These are phyloP conservation scores for Microcaecilia unicolor DNA, from an alignment of 2,797 vertebrate genomes.

Conservation along the genomic window DNA sequence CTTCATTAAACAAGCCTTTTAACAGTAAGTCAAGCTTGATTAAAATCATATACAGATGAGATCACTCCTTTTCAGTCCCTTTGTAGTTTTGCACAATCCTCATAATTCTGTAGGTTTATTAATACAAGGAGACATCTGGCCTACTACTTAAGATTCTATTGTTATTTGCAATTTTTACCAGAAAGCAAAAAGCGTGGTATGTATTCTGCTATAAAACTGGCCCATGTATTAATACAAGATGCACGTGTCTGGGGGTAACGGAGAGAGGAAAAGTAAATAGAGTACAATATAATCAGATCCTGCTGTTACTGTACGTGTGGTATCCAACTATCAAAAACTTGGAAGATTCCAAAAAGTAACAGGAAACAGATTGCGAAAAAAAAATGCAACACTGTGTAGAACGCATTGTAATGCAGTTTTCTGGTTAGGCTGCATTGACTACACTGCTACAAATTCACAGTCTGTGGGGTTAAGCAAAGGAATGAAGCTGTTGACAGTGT, in stretches of 20 bases:
- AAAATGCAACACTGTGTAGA: no score
- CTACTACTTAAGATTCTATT: conserved; percentile 20
- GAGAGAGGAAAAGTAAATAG: conserved; percentile 3
- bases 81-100: conserved; percentile 27
- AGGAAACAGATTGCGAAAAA: no score
- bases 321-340: conserved; percentile 4
- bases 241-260: conserved; percentile 12
- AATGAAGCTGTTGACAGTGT: no score
- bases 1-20: conserved; percentile 43
- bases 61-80: conserved; percentile 36
- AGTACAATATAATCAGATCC: background rate
- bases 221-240: conserved; percentile 10
- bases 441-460: no score
- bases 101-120: conserved; percentile 34
- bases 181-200: conserved; percentile 18
- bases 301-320: background rate
- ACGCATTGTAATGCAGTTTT: no score
- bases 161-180: conserved; percentile 25
- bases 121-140: conserved; percentile 25
- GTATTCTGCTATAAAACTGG: conserved; percentile 25
- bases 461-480: no score
- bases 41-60: conserved; percentile 46
- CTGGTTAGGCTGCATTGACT: no score
- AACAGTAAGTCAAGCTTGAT: conserved; percentile 38
- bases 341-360: no score